Evolutionary conservation across 1,140 invertebrate genomes (phyloP), one percentile per base, ranked within the genome.

Genomic region (Cylas formicarius): DNA sequence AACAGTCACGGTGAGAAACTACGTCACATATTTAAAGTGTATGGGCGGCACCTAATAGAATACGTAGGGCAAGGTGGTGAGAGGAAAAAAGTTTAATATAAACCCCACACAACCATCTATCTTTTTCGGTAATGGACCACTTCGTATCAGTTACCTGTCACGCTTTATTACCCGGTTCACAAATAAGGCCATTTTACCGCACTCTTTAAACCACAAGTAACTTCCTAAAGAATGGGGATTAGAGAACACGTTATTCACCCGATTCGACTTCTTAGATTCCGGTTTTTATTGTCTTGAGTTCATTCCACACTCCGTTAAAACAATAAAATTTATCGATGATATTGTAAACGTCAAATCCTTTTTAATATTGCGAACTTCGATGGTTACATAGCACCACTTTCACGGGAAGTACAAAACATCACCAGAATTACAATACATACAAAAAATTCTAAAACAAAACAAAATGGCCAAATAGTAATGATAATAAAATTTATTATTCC

Each of bases 101-200:
- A 48, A 40, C 46, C 34, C 38, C 37, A 32, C 39, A 43, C 11
- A 42, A 48, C 46, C 39, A 48, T 48, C 46, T 48, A 48, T 48
- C 46, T 48, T 48, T 48, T 48, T 48, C 40, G 39, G 46, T 48
- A 48, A 48, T 48, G 46, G 46, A 48, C 46, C 46, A 48, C 46
- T 48, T 35, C 46, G 46, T 48, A 48, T 48, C 46, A 48, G 46
- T 48, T 42, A 48, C 46, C 46, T 48, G 46, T 48, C 46, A 48
- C 46, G 21, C 46, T 42, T 44, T 48, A 48, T 48, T 48, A 48
- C 39, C 14, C 26, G 34, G 46, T 48, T 43, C 46, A 48, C 46
- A 48, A 48, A 48, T 48, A 48, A 48, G 39, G 40, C 24, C 32
- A 48, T 48, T 48, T 48, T 42, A 48, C 44, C 44, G 36, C 44